These are phyloP conservation scores for Ischnus inquisitorius DNA, from an alignment of 2,888 invertebrate genomes.

Conservation along the genomic window DNA sequence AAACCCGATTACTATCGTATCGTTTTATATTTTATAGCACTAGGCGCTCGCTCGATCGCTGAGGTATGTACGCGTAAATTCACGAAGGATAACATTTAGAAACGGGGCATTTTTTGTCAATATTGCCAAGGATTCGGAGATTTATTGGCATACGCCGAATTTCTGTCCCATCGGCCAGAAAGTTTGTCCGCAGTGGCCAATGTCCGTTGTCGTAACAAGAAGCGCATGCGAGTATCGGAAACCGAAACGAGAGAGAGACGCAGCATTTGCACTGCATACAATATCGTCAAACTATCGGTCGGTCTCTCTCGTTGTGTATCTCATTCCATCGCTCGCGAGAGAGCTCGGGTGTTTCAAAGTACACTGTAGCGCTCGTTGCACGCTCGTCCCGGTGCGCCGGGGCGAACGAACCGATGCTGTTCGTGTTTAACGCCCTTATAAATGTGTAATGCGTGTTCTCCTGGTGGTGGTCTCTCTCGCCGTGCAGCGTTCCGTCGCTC, in stretches of 20 bases:
- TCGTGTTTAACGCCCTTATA: constrained; percentile 80
- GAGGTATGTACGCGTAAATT: no score
- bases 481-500: constrained; percentile 71
- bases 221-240: constrained; percentile 10
- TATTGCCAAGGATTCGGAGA: no score
- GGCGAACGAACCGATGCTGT: constrained; percentile 36
- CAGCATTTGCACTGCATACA: constrained; percentile 22
- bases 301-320: constrained; percentile 2
- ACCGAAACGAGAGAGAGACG: constrained; percentile 30
- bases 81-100: no score
- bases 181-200: background rate
- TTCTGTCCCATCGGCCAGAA: background rate
- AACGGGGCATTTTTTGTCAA: no score
- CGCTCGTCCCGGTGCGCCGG: constrained; percentile 22
- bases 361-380: constrained; percentile 34
- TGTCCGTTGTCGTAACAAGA: background rate
- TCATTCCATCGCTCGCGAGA: constrained; percentile 14
- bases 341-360: constrained; percentile 20
- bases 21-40: no score
- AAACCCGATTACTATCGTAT: no score
- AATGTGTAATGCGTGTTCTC: constrained; percentile 79
- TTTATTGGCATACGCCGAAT: no score
- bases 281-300: constrained; percentile 3
- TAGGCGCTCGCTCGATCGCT: no score
- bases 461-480: constrained; percentile 66